These are phyloP conservation scores for Astyanax mexicanus DNA, from an alignment of 2,797 vertebrate genomes.

Conservation along the genomic window DNA sequence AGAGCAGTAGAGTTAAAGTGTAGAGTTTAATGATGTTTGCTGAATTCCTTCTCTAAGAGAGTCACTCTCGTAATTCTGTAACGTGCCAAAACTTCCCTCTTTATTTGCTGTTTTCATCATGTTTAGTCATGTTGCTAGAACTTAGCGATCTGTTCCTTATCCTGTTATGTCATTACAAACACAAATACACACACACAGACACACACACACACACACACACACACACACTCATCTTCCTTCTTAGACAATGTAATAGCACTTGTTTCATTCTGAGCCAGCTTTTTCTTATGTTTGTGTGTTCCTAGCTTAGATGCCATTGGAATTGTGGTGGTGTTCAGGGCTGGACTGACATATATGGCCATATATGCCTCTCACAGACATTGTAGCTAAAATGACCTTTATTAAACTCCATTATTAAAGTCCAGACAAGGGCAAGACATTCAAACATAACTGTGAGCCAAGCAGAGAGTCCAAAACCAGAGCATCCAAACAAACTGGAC, in stretches of 20 bases:
- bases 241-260: constrained; percentile 11
- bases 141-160: constrained; percentile 29
- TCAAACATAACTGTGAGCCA: too few relatives aligned
- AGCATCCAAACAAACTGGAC: too few relatives aligned
- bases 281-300: constrained; percentile 28
- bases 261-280: not conserved
- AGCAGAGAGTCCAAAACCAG: too few relatives aligned
- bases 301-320: not conserved
- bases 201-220: constrained; percentile 24
- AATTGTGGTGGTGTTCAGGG: too few relatives aligned
- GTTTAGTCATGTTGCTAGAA: constrained; percentile 42
- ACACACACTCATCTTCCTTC: constrained; percentile 4
- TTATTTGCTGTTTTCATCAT: constrained; percentile 40
- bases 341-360: too few relatives aligned
- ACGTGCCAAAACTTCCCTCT: constrained; percentile 13
- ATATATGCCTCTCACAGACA: too few relatives aligned
- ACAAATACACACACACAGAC: constrained; percentile 39
- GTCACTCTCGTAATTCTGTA: constrained; percentile 1
- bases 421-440: too few relatives aligned
- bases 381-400: too few relatives aligned
- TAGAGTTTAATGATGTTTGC: too few relatives aligned
- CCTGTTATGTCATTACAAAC: constrained; percentile 34
- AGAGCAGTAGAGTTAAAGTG: not conserved
- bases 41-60: not conserved
- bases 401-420: too few relatives aligned